Conservation (phyloP, 30 jellyfish, hydroid and myxozoan genomes). For the Catostylus mosaicus region DNA sequence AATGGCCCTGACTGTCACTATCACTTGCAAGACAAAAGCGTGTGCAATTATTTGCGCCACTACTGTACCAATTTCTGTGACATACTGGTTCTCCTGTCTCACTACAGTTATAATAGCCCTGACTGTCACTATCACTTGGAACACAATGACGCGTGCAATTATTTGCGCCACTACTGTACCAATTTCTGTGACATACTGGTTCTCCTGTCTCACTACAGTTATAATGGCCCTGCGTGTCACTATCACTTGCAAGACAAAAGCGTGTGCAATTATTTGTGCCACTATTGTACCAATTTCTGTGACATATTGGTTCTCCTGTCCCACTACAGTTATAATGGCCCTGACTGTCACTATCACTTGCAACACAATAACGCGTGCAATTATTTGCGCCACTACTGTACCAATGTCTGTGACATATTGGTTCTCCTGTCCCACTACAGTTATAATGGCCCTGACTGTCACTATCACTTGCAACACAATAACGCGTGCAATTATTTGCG, state of each 20-base stretch:
- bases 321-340: slow-evolving; percentile 19
- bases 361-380: slow-evolving; percentile 28
- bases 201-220: slow-evolving; percentile 38
- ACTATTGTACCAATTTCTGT: slow-evolving; percentile 17
- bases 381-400: slow-evolving; percentile 36
- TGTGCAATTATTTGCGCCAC: slow-evolving; percentile 29
- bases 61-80: slow-evolving; percentile 34
- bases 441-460: slow-evolving; percentile 34
- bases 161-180: slow-evolving; percentile 25
- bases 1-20: slow-evolving; percentile 46
- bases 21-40: slow-evolving; percentile 30
- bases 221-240: slow-evolving; percentile 50
- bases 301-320: slow-evolving; percentile 20
- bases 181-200: slow-evolving; percentile 22
- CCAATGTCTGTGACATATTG: slow-evolving; percentile 38
- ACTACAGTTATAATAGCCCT: slow-evolving; percentile 56
- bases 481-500: background rate
- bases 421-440: slow-evolving; percentile 47
- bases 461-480: slow-evolving; percentile 25
- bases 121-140: slow-evolving; percentile 14
- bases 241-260: slow-evolving; percentile 37
- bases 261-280: slow-evolving; percentile 28
- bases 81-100: slow-evolving; percentile 43
- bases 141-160: background rate
- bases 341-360: background rate